Evolutionary conservation across 2,888 invertebrate species (phyloP).

Genomic region (Archips crataeganus): DNA sequence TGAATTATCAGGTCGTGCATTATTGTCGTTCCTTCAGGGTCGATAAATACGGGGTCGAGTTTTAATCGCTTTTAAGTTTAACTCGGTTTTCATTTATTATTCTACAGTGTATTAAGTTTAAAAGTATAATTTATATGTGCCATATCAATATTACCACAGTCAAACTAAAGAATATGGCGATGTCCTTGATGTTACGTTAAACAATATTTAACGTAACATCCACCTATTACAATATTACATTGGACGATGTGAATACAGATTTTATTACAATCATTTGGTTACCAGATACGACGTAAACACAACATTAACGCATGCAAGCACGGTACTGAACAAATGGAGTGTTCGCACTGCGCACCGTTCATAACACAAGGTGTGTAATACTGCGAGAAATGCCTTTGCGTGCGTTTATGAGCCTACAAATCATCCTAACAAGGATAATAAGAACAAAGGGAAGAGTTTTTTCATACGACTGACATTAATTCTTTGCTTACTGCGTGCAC

Average conservation of each 20-base stretch:
- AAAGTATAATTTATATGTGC: too few relatives aligned
- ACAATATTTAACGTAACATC: too few relatives aligned
- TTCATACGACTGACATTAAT: slow-evolving; percentile 6
- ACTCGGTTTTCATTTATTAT: too few relatives aligned
- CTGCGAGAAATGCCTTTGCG: slow-evolving; percentile 16
- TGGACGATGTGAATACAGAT: slow-evolving; percentile 4
- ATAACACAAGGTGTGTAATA: slow-evolving; percentile 31
- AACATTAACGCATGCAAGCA: slow-evolving; percentile 19
- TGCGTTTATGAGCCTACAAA: slow-evolving; percentile 38
- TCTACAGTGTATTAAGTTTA: too few relatives aligned
- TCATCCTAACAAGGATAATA: slow-evolving; percentile 35
- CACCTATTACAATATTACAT: not conserved
- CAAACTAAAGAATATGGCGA: too few relatives aligned
- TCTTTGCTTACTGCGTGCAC: slow-evolving; percentile 7
- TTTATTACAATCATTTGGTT: not conserved
- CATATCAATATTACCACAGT: too few relatives aligned
- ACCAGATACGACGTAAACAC: not conserved
- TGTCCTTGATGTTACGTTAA: too few relatives aligned
- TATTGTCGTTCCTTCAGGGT: too few relatives aligned
- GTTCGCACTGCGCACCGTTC: slow-evolving; percentile 4
- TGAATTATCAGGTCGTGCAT: too few relatives aligned
- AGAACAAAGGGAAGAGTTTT: slow-evolving; percentile 12
- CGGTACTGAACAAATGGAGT: slow-evolving; percentile 8
- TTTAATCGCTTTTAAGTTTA: too few relatives aligned
- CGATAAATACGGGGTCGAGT: too few relatives aligned